Conservation (phyloP, 2,888 invertebrate species). For the Keiferia lycopersicella region DNA sequence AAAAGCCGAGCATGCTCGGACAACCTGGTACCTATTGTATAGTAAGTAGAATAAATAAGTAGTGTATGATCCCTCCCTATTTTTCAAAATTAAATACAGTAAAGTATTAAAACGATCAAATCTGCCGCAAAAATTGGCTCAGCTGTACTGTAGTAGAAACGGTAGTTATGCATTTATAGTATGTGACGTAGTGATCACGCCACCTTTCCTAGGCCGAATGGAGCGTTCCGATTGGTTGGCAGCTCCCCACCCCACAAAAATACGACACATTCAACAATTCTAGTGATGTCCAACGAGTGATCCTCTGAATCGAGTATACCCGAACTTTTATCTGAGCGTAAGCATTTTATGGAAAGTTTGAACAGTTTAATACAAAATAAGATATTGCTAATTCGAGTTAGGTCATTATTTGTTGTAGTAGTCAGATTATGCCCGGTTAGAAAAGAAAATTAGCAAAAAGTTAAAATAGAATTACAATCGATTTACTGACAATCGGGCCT, state of each 20-base stretch:
- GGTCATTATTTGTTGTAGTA: neutral
- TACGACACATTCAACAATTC: slow-evolving; percentile 66
- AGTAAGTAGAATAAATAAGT: no score
- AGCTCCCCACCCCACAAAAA: slow-evolving; percentile 50
- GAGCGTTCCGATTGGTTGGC: slow-evolving; percentile 61
- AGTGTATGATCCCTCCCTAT: no score
- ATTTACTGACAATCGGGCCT: slow-evolving; percentile 11
- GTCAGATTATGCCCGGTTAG: neutral
- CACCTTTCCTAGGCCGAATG: slow-evolving; percentile 66
- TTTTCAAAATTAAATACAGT: no score
- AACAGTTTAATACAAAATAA: neutral
- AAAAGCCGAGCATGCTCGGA: no score
- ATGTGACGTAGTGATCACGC: slow-evolving; percentile 76
- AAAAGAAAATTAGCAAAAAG: no score
- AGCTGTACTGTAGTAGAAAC: no score
- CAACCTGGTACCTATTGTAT: no score
- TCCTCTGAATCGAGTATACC: slow-evolving; percentile 8
- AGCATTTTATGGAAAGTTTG: neutral
- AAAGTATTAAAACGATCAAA: no score
- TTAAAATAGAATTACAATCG: slow-evolving; percentile 25
- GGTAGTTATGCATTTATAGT: slow-evolving; percentile 12
- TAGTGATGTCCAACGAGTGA: slow-evolving; percentile 50
- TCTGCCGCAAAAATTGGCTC: no score
- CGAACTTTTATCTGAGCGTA: neutral
- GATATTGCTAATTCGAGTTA: neutral